Conservation (phyloP, 2,888 invertebrate species). For the Lasioglossum marginatum region DNA sequence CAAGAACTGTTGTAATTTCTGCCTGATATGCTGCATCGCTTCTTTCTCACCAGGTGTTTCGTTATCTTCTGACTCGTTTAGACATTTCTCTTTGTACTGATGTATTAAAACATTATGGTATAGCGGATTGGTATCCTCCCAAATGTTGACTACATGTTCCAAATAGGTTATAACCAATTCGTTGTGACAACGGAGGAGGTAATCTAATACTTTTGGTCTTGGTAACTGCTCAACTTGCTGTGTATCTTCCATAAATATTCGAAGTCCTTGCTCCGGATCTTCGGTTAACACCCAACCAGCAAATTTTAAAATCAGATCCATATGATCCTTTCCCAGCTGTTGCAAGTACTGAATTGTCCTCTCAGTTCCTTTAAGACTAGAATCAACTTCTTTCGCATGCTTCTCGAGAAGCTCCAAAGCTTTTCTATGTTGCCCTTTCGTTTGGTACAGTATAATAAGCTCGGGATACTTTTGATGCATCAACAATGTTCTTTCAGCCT, state of each 20-base stretch:
- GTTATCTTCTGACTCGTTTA: constrained; percentile 77
- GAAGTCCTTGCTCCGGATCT: constrained; percentile 95
- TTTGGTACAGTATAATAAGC: constrained; percentile 97
- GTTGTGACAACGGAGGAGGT: constrained; percentile 92
- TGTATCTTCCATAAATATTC: constrained; percentile 86
- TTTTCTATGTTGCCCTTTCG: constrained; percentile 95
- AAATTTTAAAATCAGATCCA: constrained; percentile 96
- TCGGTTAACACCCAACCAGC: constrained; percentile 96
- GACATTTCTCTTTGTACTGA: constrained; percentile 92
- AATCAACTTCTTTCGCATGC: constrained; percentile 90
- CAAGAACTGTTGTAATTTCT: constrained; percentile 91
- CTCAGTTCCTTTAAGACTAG: constrained; percentile 92
- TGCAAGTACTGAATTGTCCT: constrained; percentile 96
- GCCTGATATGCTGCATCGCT: constrained; percentile 86
- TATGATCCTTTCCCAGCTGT: constrained; percentile 90
- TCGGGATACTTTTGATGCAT: constrained; percentile 96
- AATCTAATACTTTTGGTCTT: constrained; percentile 94
- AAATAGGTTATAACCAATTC: constrained; percentile 95
- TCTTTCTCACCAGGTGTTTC: constrained; percentile 84
- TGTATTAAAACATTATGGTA: constrained; percentile 97
- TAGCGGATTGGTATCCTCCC: constrained; percentile 93
- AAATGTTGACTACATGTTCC: constrained; percentile 96
- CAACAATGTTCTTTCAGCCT: constrained; percentile 95
- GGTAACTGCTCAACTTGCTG: constrained; percentile 95
- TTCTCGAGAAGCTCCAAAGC: constrained; percentile 95